A percentile compares a stretch with the other conserved stretches of the same genome.
phyloP scores from a whole-genome alignment of 1,140 invertebrate genomes.

The Danaus melanippus region DNA sequence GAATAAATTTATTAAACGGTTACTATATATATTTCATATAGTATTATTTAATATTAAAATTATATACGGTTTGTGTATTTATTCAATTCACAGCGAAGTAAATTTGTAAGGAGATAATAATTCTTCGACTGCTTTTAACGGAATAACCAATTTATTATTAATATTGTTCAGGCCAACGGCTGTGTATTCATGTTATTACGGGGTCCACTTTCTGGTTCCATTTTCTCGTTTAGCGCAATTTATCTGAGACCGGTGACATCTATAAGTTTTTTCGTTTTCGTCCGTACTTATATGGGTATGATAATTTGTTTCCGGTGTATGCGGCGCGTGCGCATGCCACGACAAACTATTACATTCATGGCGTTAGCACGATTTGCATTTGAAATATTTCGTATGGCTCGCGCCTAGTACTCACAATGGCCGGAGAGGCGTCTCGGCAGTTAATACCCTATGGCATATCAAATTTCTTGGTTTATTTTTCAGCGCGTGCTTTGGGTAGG shows the following conservation, averaged over 20 bases:
- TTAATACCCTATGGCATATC: slow-evolving; percentile 45
- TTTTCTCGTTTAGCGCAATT: slow-evolving; percentile 61
- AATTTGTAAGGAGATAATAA: slow-evolving; percentile 13
- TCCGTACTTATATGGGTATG: slow-evolving; percentile 66
- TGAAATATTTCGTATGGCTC: slow-evolving; percentile 65
- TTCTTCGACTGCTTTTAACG: slow-evolving; percentile 11
- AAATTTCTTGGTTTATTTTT: slow-evolving; percentile 69
- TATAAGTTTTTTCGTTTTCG: slow-evolving; percentile 63
- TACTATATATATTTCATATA: too few relatives aligned
- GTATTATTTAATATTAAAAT: too few relatives aligned
- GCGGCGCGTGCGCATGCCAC: slow-evolving; percentile 61
- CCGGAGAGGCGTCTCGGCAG: slow-evolving; percentile 36
- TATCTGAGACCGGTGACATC: slow-evolving; percentile 56
- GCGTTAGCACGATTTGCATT: slow-evolving; percentile 70
- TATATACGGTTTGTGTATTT: neutral
- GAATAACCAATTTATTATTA: slow-evolving; percentile 16
- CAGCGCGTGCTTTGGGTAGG: slow-evolving; percentile 48
- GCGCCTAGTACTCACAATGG: slow-evolving; percentile 56
- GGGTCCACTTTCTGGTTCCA: slow-evolving; percentile 33
- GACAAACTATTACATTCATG: slow-evolving; percentile 68
- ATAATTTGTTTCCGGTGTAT: slow-evolving; percentile 69
- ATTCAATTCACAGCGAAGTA: slow-evolving; percentile 6
- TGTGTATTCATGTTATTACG: slow-evolving; percentile 23
- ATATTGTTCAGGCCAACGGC: slow-evolving; percentile 16
- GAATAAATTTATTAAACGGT: too few relatives aligned